Percentiles rank a stretch among this genome's conserved stretches.
Conservation (phyloP, 2,113 vertebrate genomes). For the Amazona guildingii region DNA sequence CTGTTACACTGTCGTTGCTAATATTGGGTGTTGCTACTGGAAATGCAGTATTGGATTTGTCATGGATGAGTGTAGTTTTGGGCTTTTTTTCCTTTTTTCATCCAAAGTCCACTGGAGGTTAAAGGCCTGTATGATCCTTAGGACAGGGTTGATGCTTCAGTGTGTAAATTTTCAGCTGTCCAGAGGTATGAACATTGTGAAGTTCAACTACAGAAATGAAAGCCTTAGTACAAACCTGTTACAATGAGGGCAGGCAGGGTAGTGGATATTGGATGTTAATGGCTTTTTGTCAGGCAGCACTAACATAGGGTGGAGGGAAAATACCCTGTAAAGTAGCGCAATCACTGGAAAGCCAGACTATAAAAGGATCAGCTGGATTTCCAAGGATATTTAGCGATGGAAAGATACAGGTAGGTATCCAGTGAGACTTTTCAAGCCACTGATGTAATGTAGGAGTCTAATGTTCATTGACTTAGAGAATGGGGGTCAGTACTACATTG, state of each 20-base stretch:
- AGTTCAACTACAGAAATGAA: background rate
- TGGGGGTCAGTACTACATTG: background rate
- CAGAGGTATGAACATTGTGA: background rate
- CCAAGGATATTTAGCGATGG: background rate
- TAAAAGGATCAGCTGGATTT: background rate
- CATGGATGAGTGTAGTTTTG: background rate
- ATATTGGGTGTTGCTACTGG: background rate
- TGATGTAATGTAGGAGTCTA: background rate
- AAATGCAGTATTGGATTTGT: background rate
- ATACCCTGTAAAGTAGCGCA: background rate
- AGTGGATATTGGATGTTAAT: background rate
- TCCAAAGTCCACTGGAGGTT: background rate
- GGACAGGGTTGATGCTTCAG: background rate
- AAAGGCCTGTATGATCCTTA: background rate
- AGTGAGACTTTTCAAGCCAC: background rate
- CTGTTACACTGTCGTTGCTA: background rate
- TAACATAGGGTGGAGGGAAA: background rate
- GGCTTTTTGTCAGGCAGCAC: background rate
- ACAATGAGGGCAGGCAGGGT: background rate
- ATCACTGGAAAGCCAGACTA: background rate
- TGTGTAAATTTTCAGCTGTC: background rate
- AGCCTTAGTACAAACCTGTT: background rate
- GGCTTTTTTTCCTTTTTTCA: background rate
- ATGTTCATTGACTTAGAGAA: background rate
- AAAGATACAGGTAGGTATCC: background rate